Base-by-base conservation (phyloP, 2,888 invertebrate species). In the Phalangium opilio region DNA sequence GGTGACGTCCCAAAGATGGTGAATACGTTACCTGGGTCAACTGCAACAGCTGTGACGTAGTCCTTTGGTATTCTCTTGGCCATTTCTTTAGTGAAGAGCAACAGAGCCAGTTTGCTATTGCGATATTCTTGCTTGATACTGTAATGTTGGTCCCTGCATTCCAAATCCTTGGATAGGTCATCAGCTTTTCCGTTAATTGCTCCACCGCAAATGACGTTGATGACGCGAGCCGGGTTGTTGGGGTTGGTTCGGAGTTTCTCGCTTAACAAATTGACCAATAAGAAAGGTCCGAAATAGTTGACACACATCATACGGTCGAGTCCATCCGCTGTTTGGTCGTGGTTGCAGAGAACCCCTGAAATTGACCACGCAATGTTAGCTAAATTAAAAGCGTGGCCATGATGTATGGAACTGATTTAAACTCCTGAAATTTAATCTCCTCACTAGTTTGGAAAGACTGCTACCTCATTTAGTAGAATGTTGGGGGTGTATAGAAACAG, bases 211-310 rank as follows among this genome's bases (percentile, higher is more conserved):
- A 57, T 52, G 4, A 58, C 44, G 38, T 56, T 57, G 8, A 58
- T 43, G n/a, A 58, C 38, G 15, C 56, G 39, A 1, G 44, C 46
- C 7, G 50, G 50, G 14, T 47, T 42, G 18, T 38, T 18, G 2
- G 14, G 12, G 38, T 18, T 17, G 15, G 41, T 43, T 4, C 44
- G 43, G 35, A 57, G 18, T 40, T 57, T 57, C 5, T 55, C 54
- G 34, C 50, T 27, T 12, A 58, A 41, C 1, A 58, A 50, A 41
- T 53, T 54, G 14, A 54, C 50, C 34, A 58, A 39, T 4, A 57
- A 45, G 34, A 57, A 57, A 38, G 54, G 58, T 12, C 56, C 55
- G n/a, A 57, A 38, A 39, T 51, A 58, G 45, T 57, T 58, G 27
- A 57, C 56, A 2, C 57, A 55, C 34, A 57, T 55, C 47, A 54